phyloP scores from a whole-genome alignment of 2,888 invertebrate species.

The Caenorhabditis sp. region DNA sequence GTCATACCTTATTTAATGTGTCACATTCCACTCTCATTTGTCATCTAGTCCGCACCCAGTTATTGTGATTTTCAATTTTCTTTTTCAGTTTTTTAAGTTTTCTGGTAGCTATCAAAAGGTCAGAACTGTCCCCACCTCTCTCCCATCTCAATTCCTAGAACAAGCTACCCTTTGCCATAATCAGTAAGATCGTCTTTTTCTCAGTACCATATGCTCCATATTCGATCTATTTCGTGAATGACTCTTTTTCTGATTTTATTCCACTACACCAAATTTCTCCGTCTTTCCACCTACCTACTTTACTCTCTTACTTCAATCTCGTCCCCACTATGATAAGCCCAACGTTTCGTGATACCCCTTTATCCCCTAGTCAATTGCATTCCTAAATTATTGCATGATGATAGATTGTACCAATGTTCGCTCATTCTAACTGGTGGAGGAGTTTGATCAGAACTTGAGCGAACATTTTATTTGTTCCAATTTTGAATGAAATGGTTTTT shows the following conservation, averaged over 20 bases:
- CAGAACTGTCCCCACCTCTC: too few species aligned
- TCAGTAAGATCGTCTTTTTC: background rate
- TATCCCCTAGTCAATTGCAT: background rate
- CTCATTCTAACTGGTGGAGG: background rate
- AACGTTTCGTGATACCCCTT: background rate
- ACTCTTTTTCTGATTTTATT: background rate
- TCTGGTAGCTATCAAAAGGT: background rate
- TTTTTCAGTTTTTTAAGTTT: background rate
- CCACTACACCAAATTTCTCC: background rate
- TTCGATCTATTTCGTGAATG: too few species aligned
- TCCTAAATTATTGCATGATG: background rate
- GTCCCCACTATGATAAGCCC: background rate
- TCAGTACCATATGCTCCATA: background rate
- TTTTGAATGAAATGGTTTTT: background rate
- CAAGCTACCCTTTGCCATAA: background rate
- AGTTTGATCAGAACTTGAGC: background rate
- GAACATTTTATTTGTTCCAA: background rate
- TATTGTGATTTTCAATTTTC: slow-evolving; percentile 7
- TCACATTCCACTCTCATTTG: background rate
- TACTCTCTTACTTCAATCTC: background rate
- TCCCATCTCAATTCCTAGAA: background rate
- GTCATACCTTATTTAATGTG: background rate
- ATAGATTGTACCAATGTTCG: background rate
- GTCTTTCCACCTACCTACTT: background rate
- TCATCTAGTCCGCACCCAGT: background rate